Conservation (phyloP, 2,888 invertebrate genomes). For the Coelopa pilipes region DNA sequence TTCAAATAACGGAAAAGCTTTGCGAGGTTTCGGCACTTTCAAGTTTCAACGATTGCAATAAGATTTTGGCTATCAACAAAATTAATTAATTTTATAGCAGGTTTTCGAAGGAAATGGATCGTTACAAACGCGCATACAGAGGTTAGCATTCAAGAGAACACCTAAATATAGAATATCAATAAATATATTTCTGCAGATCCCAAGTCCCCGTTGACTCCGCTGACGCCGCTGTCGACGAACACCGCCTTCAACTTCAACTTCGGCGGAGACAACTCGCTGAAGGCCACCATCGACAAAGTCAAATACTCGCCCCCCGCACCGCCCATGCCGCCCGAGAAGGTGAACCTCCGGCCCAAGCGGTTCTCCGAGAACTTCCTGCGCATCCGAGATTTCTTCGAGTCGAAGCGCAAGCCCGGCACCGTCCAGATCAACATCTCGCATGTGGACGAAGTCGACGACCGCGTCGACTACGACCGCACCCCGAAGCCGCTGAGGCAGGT, state of each 20-base stretch:
- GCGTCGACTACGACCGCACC: neutral
- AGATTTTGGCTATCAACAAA: too few relatives aligned
- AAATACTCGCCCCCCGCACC: neutral
- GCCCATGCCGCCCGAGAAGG: neutral
- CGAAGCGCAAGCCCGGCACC: neutral
- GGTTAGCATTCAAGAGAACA: conserved; percentile 19
- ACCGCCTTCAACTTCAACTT: conserved; percentile 34
- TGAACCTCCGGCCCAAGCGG: neutral
- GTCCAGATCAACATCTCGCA: neutral
- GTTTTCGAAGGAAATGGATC: conserved; percentile 36
- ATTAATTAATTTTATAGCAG: too few relatives aligned
- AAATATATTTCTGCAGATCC: conserved; percentile 31
- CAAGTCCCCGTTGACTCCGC: conserved; percentile 40
- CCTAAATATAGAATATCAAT: neutral
- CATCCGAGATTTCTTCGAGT: conserved; percentile 7
- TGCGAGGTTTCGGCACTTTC: too few relatives aligned
- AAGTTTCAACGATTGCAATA: too few relatives aligned
- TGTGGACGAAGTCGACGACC: neutral
- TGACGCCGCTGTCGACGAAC: conserved; percentile 32
- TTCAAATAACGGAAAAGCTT: too few relatives aligned
- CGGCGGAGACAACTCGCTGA: conserved; percentile 28
- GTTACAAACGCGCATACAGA: conserved; percentile 37
- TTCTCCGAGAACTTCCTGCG: neutral
- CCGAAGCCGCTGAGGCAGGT: neutral
- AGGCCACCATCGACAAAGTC: neutral